Conservation (phyloP, 2,888 invertebrate genomes). For the Phaedon cochleariae region DNA sequence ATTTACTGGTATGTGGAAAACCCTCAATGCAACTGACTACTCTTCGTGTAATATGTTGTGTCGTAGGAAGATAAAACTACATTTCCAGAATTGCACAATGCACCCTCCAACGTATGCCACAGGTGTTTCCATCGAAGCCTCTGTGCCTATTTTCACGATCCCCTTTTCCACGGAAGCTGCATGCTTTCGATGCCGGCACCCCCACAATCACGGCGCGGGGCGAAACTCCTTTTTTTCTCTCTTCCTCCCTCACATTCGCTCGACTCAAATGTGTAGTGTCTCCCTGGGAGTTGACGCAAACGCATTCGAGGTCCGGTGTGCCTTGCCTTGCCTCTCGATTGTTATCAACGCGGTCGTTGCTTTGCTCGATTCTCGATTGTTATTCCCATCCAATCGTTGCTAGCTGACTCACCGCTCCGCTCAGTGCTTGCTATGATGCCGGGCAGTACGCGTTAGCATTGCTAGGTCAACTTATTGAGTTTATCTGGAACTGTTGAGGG, state of each 20-base stretch:
- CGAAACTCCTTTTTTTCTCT: too few species aligned
- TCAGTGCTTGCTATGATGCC: not conserved
- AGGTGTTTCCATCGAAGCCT: conserved; percentile 16
- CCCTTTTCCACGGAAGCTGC: not conserved
- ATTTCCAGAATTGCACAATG: too few species aligned
- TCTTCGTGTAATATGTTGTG: too few species aligned
- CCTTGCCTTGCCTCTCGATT: conserved; percentile 2
- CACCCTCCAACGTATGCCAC: too few species aligned
- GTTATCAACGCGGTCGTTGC: conserved; percentile 14
- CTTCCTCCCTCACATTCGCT: too few species aligned
- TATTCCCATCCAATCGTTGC: too few species aligned
- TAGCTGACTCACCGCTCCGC: not conserved
- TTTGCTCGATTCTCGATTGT: conserved; percentile 6
- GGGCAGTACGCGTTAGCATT: not conserved
- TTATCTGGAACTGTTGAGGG: too few species aligned
- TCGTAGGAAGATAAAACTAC: too few species aligned
- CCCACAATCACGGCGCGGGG: not conserved
- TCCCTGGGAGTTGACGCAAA: conserved; percentile 25
- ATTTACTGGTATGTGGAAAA: too few species aligned
- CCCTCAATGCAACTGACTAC: too few species aligned
- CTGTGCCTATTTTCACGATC: conserved; percentile 9
- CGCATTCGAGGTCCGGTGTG: not conserved
- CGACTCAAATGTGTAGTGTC: not conserved
- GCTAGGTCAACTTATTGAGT: not conserved
- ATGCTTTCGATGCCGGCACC: not conserved